Evolutionary conservation across 2,113 vertebrate species (phyloP), one percentile per base, ranked within the genome.

Genomic region (Bubalus kerabau): DNA sequence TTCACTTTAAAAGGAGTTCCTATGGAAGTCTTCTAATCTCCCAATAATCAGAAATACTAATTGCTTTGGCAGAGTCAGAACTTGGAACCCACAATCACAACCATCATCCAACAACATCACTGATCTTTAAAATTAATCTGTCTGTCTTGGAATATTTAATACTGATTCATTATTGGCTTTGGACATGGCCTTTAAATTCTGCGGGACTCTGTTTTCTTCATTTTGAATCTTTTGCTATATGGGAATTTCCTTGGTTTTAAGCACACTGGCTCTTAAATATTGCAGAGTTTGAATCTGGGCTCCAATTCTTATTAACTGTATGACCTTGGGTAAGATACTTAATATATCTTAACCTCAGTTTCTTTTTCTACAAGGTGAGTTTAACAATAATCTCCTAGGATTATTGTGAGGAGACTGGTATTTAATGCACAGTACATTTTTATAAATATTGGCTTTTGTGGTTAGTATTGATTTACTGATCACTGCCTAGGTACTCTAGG

Each of bases 41-140:
- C 30, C 30, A 85, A 54, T 32, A 59, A 56, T 83, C 13, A 87
- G 36, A 95, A 91, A 83, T 82, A 50, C 16, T 91, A 40, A 82
- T 74, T 91, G 82, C n/a, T 43, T 21, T 78, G 21, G 28, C n/a
- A 91, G 54, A 91, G 62, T 76, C 62, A 97, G 40, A 96, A 57
- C 56, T 96, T 94, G 21, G 21, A 97, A n/a, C 36, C 21, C 17
- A 94, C 62, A 91, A 36, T 87, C 48, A 82, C 7, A 76, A 64
- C 62, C 13, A 64, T 64, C 48, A 84, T 57, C 15, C 26, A 96
- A 50, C 46, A 87, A 43, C 26, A 91, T 95, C 36, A 91, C 3
- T 57, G 40, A 91, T 94, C 26, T 93, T 95, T 90, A 74, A 91
- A 87, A 91, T 83, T 54, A 83, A 94, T 67, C 50, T 87, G 8